Base-by-base conservation (phyloP, 2,888 invertebrate genomes). In the Scaeva pyrastri region DNA sequence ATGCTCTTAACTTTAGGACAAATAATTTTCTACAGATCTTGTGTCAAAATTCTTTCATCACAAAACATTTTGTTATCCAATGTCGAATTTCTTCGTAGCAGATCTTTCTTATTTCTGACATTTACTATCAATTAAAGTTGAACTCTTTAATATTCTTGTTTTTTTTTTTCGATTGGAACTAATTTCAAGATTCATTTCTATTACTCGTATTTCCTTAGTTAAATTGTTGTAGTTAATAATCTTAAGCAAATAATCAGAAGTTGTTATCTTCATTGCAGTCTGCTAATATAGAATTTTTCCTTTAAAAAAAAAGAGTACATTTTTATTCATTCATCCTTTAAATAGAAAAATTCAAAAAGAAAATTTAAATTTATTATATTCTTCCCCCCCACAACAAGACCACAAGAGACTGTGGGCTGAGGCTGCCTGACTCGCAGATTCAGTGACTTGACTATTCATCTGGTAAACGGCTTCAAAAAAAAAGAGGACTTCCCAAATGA, bases 401-500 rank as follows among this genome's bases (percentile, higher is more conserved):
- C 26, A 50, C 31, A 31, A 31, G 8, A 31, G 0, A 4, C 31
- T 7, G 31, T 7, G 8, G 8, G 31, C 31, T 31, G 8, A 31
- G 8, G 31, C 31, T 31, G 31, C 31, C 31, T 31, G 31, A 6
- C 39, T n/a, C n/a, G n/a, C n/a, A n/a, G n/a, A n/a, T n/a, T n/a
- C n/a, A n/a, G n/a, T n/a, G n/a, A n/a, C n/a, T n/a, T 39, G 26
- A 64, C 76, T 56, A 76, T 81, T 80, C 76, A 76, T 55, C 60
- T 43, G 72, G 52, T 62, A 72, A 80, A 73, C 55, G 76, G 55
- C 56, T 76, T 73, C 48, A 76, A 80, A 31, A 72, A 71, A n/a
- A n/a, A n/a, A n/a, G n/a, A n/a, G n/a, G 81, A 39, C 68, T 81
- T 76, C 70, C 23, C 68, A 26, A 77, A 62, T 86, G 70, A 77